phyloP scores from a whole-genome alignment of 2,888 invertebrate species.

The Diaphora mendica region DNA sequence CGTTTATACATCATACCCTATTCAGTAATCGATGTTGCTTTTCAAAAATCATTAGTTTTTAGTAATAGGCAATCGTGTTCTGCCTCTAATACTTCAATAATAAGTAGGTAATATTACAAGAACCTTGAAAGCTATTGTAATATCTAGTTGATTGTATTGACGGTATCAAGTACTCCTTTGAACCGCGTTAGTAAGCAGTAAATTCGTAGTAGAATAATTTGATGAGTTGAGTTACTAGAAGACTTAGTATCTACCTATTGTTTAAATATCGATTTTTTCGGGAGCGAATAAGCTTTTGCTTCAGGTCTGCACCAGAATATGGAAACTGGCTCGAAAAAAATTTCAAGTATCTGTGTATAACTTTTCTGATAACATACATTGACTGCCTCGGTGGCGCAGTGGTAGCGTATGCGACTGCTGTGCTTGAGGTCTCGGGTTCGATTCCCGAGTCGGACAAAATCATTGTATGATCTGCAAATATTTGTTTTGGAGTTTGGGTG shows the following conservation, averaged over 20 bases:
- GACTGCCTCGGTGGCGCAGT: no score
- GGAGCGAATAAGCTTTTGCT: neutral
- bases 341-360: no score
- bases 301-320: neutral
- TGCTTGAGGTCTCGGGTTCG: no score
- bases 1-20: neutral
- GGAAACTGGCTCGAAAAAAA: no score
- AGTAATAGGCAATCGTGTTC: neutral
- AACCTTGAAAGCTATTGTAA: conserved; percentile 12
- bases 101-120: neutral
- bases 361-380: no score
- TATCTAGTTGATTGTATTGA: neutral
- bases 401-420: no score
- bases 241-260: neutral
- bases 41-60: neutral
- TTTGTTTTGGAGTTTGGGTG: no score
- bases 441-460: no score
- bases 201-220: neutral
- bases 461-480: no score
- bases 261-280: neutral
- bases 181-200: conserved; percentile 3
- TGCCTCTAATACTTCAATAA: neutral
- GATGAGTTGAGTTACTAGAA: neutral
- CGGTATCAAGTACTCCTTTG: conserved; percentile 17
- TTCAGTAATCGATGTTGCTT: neutral